These are phyloP conservation scores for Capra hircus DNA, from an alignment of 2,113 vertebrate species.

Conservation along the genomic window DNA sequence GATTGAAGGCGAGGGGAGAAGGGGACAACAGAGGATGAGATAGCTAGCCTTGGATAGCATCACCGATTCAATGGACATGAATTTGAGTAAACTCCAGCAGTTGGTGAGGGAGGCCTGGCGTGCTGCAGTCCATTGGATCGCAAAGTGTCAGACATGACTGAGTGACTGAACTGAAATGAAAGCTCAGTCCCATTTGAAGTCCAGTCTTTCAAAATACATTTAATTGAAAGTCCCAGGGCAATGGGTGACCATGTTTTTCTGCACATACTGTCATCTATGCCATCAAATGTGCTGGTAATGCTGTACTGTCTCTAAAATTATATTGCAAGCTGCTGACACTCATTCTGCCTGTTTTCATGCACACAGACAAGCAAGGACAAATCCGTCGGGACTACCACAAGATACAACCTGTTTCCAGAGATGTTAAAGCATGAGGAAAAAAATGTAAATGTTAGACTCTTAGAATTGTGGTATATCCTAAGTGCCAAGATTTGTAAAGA, in stretches of 20 bases:
- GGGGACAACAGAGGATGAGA: not conserved
- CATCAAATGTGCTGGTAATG: rapidly evolving
- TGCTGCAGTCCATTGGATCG: not conserved
- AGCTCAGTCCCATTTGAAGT: not conserved
- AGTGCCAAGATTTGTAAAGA: not conserved
- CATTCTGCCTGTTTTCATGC: not conserved
- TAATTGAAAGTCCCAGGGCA: not conserved
- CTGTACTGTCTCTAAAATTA: not conserved
- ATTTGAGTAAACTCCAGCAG: not conserved
- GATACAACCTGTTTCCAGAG: not conserved
- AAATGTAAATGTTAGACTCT: not conserved
- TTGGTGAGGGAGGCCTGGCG: not conserved
- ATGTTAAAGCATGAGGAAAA: not conserved
- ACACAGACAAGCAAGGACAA: not conserved
- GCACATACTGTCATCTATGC: not conserved
- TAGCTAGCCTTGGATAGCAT: not conserved
- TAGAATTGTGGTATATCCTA: not conserved
- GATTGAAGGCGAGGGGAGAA: not conserved
- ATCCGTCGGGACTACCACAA: not conserved
- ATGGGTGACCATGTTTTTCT: not conserved
- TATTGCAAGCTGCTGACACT: not conserved
- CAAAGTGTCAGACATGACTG: not conserved
- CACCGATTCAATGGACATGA: not conserved
- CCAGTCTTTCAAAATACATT: not conserved
- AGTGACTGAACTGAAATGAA: not conserved